phyloP scores from a whole-genome alignment of 1,140 invertebrate genomes.

The Chionoecetes opilio region DNA sequence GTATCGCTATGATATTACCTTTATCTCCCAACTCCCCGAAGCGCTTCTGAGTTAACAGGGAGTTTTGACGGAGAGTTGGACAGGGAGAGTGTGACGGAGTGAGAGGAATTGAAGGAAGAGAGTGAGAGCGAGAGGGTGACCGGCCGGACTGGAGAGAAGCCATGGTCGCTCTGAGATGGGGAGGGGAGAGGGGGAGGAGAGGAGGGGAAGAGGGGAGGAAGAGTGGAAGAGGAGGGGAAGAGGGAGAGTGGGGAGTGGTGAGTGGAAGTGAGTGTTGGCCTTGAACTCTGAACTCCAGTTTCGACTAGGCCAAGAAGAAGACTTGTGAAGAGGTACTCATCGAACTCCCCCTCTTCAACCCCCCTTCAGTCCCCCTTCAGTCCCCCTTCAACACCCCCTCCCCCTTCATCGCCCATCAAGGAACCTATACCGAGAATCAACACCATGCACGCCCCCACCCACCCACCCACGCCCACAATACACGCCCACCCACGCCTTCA shows the following conservation, averaged over 20 bases:
- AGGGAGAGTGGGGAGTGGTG: background rate
- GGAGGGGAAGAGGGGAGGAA: background rate
- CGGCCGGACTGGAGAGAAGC: too few species aligned
- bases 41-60: background rate
- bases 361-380: background rate
- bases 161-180: too few species aligned
- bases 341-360: background rate
- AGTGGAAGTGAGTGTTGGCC: slow-evolving; percentile 10
- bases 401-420: background rate
- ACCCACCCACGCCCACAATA: background rate
- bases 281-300: background rate
- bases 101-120: slow-evolving; percentile 17
- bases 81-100: background rate
- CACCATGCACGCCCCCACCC: background rate
- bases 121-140: too few species aligned
- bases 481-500: background rate
- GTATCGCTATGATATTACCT: slow-evolving; percentile 45
- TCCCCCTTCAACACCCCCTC: background rate
- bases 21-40: background rate
- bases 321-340: background rate
- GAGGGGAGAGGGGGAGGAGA: background rate
- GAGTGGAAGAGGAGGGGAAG: background rate
- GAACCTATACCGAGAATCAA: background rate
- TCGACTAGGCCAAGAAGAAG: background rate
- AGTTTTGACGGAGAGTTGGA: background rate